Conservation (phyloP, 2,888 invertebrate genomes). For the Epinotia ramella region DNA sequence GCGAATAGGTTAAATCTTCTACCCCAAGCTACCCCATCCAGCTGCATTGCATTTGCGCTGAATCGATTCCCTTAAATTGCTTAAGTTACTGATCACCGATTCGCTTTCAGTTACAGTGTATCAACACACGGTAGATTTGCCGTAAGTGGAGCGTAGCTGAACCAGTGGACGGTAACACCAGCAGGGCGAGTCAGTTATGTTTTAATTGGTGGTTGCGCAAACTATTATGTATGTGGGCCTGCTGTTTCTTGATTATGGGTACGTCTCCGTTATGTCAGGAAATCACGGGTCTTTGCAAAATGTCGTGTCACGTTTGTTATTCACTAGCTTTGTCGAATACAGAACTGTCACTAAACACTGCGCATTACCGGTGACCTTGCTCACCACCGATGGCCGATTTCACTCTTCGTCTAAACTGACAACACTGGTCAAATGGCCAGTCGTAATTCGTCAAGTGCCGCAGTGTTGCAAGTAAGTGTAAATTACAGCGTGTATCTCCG, state of each 20-base stretch:
- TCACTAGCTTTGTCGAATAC: background rate
- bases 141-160: slow-evolving; percentile 26
- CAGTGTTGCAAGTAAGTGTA: no score
- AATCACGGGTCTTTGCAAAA: slow-evolving; percentile 9
- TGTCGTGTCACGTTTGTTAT: slow-evolving; percentile 11
- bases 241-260: slow-evolving; percentile 20
- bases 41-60: background rate
- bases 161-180: slow-evolving; percentile 16
- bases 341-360: no score
- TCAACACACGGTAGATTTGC: slow-evolving; percentile 28
- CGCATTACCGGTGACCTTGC: no score
- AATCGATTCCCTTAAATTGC: background rate
- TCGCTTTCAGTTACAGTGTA: slow-evolving; percentile 18
- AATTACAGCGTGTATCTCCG: no score
- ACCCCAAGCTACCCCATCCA: no score
- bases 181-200: slow-evolving; percentile 16
- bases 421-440: no score
- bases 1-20: no score
- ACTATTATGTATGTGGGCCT: slow-evolving; percentile 36
- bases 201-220: slow-evolving; percentile 29
- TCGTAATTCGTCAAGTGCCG: no score
- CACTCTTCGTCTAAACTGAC: no score
- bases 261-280: slow-evolving; percentile 13
- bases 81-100: background rate
- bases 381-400: no score